phyloP scores from a whole-genome alignment of 2,113 vertebrate genomes.

The Clupea harengus region DNA sequence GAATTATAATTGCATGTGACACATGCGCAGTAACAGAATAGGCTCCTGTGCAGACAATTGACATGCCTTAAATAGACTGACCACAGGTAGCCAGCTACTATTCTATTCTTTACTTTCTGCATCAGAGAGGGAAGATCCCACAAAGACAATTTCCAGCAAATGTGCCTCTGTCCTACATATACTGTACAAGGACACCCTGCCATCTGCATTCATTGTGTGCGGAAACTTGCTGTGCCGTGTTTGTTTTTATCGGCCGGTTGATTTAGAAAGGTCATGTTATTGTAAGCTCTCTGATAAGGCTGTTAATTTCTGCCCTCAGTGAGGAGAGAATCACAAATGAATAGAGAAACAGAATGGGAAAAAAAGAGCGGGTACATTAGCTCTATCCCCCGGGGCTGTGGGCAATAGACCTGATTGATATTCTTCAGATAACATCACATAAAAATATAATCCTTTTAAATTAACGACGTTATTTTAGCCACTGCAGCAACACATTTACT shows the following conservation, averaged over 20 bases:
- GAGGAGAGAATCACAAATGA: not conserved
- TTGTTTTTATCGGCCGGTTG: not conserved
- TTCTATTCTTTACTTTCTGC: not conserved
- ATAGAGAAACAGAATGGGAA: not conserved
- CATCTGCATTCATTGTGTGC: not conserved
- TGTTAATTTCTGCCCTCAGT: not conserved
- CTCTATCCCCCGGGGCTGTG: constrained; percentile 43
- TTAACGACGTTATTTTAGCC: constrained; percentile 54
- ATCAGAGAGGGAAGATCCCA: not conserved
- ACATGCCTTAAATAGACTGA: not conserved
- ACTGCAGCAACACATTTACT: constrained; percentile 61
- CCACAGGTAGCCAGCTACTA: not conserved
- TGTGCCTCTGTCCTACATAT: not conserved
- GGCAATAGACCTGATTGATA: constrained; percentile 61
- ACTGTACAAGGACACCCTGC: not conserved
- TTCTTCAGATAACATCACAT: constrained; percentile 53
- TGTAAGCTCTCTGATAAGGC: not conserved
- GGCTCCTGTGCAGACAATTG: constrained; percentile 13
- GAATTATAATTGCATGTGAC: not conserved
- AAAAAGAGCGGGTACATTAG: constrained; percentile 42
- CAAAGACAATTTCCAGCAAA: not conserved
- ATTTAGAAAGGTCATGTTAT: constrained; percentile 2
- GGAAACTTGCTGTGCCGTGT: not conserved
- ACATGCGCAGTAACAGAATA: not conserved
- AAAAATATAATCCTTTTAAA: constrained; percentile 61